Percentiles rank a stretch among this genome's conserved stretches.
Evolutionary conservation across 2,113 vertebrate genomes (phyloP).

Genomic region (Solea solea): DNA sequence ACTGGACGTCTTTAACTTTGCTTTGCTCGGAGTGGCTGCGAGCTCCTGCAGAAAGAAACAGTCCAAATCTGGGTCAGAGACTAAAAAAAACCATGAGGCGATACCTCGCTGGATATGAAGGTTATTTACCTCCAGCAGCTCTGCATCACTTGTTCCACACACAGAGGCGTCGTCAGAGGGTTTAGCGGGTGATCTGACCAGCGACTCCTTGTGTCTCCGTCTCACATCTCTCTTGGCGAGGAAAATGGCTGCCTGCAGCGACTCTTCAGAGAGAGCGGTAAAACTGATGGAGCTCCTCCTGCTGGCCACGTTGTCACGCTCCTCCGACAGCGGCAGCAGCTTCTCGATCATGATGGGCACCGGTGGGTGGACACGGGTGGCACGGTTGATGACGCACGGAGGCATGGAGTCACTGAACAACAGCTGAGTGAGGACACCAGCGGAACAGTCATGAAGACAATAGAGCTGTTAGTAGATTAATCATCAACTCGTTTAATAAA

Average conservation of each 20-base stretch:
- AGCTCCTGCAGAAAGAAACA: constrained; percentile 38
- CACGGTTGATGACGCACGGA: constrained; percentile 80
- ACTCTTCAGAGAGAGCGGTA: constrained; percentile 90
- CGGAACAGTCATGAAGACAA: neutral
- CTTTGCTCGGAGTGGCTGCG: constrained; percentile 27
- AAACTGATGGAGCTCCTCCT: constrained; percentile 81
- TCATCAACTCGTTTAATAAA: no score
- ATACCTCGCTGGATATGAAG: neutral
- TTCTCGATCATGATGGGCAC: constrained; percentile 90
- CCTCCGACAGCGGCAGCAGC: constrained; percentile 60
- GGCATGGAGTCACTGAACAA: constrained; percentile 86
- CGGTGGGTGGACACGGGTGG: constrained; percentile 80
- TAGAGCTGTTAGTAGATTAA: neutral
- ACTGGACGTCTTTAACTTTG: constrained; percentile 44
- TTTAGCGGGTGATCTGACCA: constrained; percentile 33
- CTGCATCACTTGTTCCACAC: constrained; percentile 50
- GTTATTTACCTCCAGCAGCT: constrained; percentile 44
- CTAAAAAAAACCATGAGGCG: neutral
- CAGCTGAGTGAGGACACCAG: constrained; percentile 75
- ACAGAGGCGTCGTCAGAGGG: constrained; percentile 21
- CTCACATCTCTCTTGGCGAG: constrained; percentile 90
- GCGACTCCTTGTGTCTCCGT: constrained; percentile 74
- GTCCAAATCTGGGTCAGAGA: neutral
- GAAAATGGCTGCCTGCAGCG: constrained; percentile 85
- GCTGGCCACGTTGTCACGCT: constrained; percentile 53